Evolutionary conservation across 2,797 vertebrate genomes (phyloP).

Genomic region (Mionectes olivaceus): DNA sequence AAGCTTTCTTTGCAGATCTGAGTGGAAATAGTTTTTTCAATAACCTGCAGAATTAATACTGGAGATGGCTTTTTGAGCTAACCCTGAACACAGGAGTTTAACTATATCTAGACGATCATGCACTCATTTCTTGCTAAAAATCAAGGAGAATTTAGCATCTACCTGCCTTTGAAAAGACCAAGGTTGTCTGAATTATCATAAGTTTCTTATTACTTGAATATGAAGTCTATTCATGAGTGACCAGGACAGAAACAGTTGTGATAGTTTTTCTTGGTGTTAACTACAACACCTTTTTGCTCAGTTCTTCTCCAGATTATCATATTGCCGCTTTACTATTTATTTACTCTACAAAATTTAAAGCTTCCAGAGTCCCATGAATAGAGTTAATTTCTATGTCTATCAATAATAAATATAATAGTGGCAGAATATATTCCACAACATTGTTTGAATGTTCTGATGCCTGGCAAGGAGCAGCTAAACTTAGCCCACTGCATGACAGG

Average conservation of each 20-base stretch:
- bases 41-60: not conserved
- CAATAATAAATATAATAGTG: not conserved
- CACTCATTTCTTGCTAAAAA: not conserved
- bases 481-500: not conserved
- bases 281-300: not conserved
- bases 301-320: not conserved
- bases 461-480: not conserved
- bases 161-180: not conserved
- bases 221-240: not conserved
- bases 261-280: not conserved
- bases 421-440: not conserved
- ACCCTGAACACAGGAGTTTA: not conserved
- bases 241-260: not conserved
- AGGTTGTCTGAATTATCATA: not conserved
- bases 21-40: fast-evolving
- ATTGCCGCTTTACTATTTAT: not conserved
- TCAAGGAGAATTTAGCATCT: not conserved
- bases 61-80: not conserved
- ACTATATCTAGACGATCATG: fast-evolving
- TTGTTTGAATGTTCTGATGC: not conserved
- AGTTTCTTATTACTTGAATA: not conserved
- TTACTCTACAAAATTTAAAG: not conserved
- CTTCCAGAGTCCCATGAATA: not conserved
- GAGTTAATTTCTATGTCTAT: not conserved
- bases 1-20: not conserved